These are phyloP conservation scores for Apaloderma vittatum DNA, from an alignment of 2,113 vertebrate genomes.

Conservation along the genomic window DNA sequence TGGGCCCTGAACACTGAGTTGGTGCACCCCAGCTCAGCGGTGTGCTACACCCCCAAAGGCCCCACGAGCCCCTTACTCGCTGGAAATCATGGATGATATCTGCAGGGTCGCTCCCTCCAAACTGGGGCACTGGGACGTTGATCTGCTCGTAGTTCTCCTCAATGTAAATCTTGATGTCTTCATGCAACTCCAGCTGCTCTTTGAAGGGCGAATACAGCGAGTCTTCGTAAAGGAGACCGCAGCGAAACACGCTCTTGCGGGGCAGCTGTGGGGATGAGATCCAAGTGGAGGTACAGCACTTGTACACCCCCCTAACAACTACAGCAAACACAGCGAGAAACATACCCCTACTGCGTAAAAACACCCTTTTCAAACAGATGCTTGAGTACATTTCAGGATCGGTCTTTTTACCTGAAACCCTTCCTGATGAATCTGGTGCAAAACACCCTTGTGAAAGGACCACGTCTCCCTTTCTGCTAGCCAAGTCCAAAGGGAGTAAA, in stretches of 20 bases:
- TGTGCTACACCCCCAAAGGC: accelerated
- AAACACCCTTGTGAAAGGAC: not conserved
- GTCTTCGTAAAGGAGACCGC: conserved; percentile 89
- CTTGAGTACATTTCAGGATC: not conserved
- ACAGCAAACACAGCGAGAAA: not conserved
- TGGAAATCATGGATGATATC: conserved; percentile 97
- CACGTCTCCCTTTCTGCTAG: not conserved
- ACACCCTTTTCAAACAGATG: not conserved
- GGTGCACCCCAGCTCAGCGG: not conserved
- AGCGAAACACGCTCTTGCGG: conserved; percentile 90
- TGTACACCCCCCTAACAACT: not conserved
- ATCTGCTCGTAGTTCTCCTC: conserved; percentile 93
- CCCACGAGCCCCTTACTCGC: conserved; percentile 78
- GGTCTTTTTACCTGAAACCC: not conserved
- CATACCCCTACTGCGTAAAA: not conserved
- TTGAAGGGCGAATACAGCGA: conserved; percentile 82
- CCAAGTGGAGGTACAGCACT: not conserved
- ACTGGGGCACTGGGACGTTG: conserved; percentile 89
- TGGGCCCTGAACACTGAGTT: accelerated
- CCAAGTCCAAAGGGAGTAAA: not conserved
- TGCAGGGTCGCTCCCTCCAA: conserved; percentile 90
- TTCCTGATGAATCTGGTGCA: not conserved
- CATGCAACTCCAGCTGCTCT: conserved; percentile 88
- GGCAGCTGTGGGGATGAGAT: conserved; percentile 78
- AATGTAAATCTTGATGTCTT: conserved; percentile 92